Conservation (phyloP, 2,113 vertebrate species). For the Theristicus caerulescens region DNA sequence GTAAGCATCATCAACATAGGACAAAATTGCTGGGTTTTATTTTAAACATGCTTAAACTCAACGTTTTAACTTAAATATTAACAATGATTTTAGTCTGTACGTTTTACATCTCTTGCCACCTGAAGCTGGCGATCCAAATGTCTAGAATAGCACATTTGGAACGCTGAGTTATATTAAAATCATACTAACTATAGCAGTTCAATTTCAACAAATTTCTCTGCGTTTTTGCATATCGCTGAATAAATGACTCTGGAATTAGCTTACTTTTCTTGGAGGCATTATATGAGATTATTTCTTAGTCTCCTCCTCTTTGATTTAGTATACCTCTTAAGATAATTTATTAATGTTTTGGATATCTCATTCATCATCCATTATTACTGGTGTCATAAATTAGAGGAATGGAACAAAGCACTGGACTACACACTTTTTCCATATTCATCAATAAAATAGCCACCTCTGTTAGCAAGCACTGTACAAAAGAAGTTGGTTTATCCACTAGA, state of each 20-base stretch:
- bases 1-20: neutral
- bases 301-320: slow-evolving; percentile 71
- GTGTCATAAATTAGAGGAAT: slow-evolving; percentile 66
- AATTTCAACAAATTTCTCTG: slow-evolving; percentile 51
- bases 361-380: slow-evolving; percentile 70
- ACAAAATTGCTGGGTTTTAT: slow-evolving; percentile 48
- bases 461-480: neutral
- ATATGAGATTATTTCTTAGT: slow-evolving; percentile 63
- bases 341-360: slow-evolving; percentile 72
- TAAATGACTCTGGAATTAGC: slow-evolving; percentile 64
- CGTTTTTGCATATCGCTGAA: slow-evolving; percentile 62
- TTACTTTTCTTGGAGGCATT: slow-evolving; percentile 66
- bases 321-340: slow-evolving; percentile 71
- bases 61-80: slow-evolving; percentile 9
- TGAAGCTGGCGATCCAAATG: neutral
- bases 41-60: slow-evolving; percentile 47
- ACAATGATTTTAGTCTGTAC: slow-evolving; percentile 13
- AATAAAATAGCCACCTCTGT: slow-evolving; percentile 44
- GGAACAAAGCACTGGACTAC: slow-evolving; percentile 69
- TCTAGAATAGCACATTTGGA: slow-evolving; percentile 38
- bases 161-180: slow-evolving; percentile 46
- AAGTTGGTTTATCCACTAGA: neutral
- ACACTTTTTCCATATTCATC: slow-evolving; percentile 56
- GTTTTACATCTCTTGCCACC: slow-evolving; percentile 29
- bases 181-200: slow-evolving; percentile 52